Base-by-base conservation (phyloP, 2,888 invertebrate genomes). In the Pecten maximus region DNA sequence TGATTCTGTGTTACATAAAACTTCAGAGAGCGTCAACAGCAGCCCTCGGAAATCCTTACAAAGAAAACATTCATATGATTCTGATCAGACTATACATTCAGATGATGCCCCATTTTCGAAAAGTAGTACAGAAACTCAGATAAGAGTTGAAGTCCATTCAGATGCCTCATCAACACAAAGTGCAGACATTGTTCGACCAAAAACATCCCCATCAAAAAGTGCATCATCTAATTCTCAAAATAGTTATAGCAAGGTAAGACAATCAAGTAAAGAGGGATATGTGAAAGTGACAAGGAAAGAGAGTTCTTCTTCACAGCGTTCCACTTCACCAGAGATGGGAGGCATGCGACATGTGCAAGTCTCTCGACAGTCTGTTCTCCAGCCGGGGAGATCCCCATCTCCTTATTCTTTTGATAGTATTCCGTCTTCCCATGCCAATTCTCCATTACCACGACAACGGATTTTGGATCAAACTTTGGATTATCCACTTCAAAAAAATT, bases 321-420 rank as follows among this genome's bases (percentile, higher is more conserved):
- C 91, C 39, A 86, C 74, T 4, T 88, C 90, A 40, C 90, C 91
- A 8, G 90, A 91, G 54, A 86, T 87, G 35, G 86, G 60, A 60
- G 88, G 86, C 44, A 90, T 86, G 28, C 60, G 88, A 35, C 39
- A 40, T 88, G 16, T 90, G 39, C 48, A 74, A 35, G 87, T 89
- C 44, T 89, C 60, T 54, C 48, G 89, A 40, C 90, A 89, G 35
- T 74, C 40, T 35, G 86, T 88, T 39, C 74, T 74, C 28, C 89
- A 48, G 50, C 89, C 88, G 39, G 90, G 89, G 40, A 89, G 94
- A 87, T 91, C 92, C 40, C 93, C 93, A 19, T 94, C 94, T 35
- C 94, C 94, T 28, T 94, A 93, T 89, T 94, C 94, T n/a, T 91
- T 94, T 93, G 94, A 94, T 50, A 93, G 93, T 40, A 89, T 94